Evolutionary conservation across 1,140 invertebrate species (phyloP).

Genomic region (Phocides pigmalion): DNA sequence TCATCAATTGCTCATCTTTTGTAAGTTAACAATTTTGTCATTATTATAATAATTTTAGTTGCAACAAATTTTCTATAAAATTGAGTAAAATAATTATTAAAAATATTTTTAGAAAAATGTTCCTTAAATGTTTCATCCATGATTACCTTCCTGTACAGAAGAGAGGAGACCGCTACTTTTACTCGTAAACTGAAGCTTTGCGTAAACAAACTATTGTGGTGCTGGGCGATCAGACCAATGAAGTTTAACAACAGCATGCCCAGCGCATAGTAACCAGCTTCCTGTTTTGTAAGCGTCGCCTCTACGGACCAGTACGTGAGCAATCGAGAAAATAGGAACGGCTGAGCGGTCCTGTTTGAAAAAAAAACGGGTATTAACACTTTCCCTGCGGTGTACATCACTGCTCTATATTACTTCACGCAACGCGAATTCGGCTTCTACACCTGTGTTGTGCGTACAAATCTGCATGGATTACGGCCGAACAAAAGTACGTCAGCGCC

Average conservation of each 20-base stretch:
- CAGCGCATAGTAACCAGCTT: slow-evolving; percentile 66
- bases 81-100: no score
- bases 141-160: slow-evolving; percentile 84
- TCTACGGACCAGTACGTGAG: slow-evolving; percentile 83
- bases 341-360: slow-evolving; percentile 67
- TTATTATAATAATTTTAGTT: no score
- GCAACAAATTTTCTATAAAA: no score
- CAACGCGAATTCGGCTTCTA: no score
- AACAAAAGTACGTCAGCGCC: no score
- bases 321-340: slow-evolving; percentile 83
- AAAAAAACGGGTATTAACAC: not conserved
- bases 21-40: no score
- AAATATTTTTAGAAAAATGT: not conserved
- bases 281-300: slow-evolving; percentile 43
- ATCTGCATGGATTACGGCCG: no score
- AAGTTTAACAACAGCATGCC: slow-evolving; percentile 68
- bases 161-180: slow-evolving; percentile 83
- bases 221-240: slow-evolving; percentile 57
- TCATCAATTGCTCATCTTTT: no score
- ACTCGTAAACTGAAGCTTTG: slow-evolving; percentile 73
- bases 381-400: no score
- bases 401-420: no score
- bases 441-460: no score
- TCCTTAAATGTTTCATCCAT: not conserved
- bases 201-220: slow-evolving; percentile 67